These are phyloP conservation scores for Drosophila ficusphila DNA, from an alignment of 1,140 invertebrate genomes.

Conservation along the genomic window DNA sequence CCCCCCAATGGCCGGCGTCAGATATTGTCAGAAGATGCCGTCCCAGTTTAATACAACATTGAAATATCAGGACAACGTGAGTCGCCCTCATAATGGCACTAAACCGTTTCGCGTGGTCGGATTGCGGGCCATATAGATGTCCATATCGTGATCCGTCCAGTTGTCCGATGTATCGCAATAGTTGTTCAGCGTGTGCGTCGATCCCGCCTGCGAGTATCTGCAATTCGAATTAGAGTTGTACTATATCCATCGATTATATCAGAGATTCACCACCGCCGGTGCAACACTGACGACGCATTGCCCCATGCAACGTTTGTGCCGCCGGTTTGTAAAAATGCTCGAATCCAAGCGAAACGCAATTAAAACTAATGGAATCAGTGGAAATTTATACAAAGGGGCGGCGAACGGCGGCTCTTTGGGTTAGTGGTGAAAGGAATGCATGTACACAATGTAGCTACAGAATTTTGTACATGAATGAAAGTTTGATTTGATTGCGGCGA, in stretches of 20 bases:
- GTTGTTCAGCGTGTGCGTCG: slow-evolving; percentile 92
- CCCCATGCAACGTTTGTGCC: slow-evolving; percentile 1
- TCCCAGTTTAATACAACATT: slow-evolving; percentile 84
- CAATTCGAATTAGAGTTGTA: slow-evolving; percentile 5
- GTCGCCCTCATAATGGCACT: slow-evolving; percentile 90
- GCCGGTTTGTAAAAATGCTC: slow-evolving; percentile 15
- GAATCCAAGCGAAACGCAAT: slow-evolving; percentile 43
- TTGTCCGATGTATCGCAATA: slow-evolving; percentile 95
- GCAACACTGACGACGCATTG: slow-evolving; percentile 3
- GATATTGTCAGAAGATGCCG: slow-evolving; percentile 84
- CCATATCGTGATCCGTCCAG: slow-evolving; percentile 98
- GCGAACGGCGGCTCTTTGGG: background rate
- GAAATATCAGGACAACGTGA: slow-evolving; percentile 84
- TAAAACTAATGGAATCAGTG: slow-evolving; percentile 29
- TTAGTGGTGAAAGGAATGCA: slow-evolving; percentile 43
- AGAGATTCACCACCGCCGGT: slow-evolving; percentile 6
- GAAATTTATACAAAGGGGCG: slow-evolving; percentile 13
- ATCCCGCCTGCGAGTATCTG: slow-evolving; percentile 89
- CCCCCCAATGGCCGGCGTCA: slow-evolving; percentile 67
- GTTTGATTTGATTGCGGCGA: slow-evolving; percentile 24
- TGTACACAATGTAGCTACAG: slow-evolving; percentile 20
- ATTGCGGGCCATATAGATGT: slow-evolving; percentile 96
- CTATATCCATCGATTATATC: slow-evolving; percentile 21
- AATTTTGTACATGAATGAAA: slow-evolving; percentile 36
- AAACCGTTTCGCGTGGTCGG: slow-evolving; percentile 93